Evolutionary conservation across 2,888 invertebrate genomes (phyloP).

Genomic region (Seira ritae): DNA sequence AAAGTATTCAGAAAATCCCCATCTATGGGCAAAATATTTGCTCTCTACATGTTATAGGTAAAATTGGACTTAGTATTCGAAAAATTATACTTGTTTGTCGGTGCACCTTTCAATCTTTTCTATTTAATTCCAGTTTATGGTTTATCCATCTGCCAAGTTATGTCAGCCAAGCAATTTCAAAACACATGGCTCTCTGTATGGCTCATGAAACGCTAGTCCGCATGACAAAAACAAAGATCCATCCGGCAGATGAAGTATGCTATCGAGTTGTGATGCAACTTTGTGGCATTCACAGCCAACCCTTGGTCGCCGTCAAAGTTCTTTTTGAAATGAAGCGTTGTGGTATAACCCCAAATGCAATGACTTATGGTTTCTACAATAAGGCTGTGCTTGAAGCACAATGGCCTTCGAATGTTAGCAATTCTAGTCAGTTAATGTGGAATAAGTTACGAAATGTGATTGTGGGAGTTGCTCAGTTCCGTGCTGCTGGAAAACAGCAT

Average conservation of each 20-base stretch:
- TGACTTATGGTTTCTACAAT: constrained; percentile 95
- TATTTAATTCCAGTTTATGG: constrained; percentile 84
- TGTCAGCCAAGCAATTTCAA: constrained; percentile 82
- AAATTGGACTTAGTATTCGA: no score
- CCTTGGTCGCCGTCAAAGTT: constrained; percentile 94
- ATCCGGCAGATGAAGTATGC: constrained; percentile 96
- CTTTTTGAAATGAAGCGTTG: constrained; percentile 94
- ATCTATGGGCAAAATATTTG: constrained; percentile 94
- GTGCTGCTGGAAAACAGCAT: constrained; percentile 82
- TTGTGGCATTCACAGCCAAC: constrained; percentile 95
- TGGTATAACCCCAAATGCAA: constrained; percentile 96
- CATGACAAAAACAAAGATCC: constrained; percentile 89
- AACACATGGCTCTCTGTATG: constrained; percentile 85
- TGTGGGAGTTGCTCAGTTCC: constrained; percentile 92
- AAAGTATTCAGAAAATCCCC: constrained; percentile 83
- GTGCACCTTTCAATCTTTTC: constrained; percentile 69
- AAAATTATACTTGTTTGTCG: constrained; percentile 3
- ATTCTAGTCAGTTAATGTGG: constrained; percentile 92
- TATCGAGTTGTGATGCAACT: constrained; percentile 99
- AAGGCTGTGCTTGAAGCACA: constrained; percentile 93
- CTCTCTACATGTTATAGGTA: constrained; percentile 88
- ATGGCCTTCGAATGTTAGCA: constrained; percentile 89
- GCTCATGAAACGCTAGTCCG: constrained; percentile 92
- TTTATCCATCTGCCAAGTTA: constrained; percentile 95
- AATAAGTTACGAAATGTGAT: constrained; percentile 95